Conservation (phyloP, 2,113 vertebrate genomes). For the Smithornis capensis region DNA sequence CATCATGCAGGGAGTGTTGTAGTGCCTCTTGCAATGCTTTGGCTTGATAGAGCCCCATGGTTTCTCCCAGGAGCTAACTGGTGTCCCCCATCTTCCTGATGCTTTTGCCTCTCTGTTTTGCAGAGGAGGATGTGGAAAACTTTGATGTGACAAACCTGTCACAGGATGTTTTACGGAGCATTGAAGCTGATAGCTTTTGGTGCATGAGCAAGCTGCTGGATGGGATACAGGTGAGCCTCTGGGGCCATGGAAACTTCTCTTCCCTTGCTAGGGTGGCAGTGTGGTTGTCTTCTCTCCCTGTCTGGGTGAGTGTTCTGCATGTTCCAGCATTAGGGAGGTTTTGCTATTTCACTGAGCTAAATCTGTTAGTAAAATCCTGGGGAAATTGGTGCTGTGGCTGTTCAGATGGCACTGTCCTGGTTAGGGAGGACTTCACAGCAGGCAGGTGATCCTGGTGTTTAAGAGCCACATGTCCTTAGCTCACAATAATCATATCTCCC, state of each 20-base stretch:
- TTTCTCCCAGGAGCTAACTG: background rate
- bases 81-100: background rate
- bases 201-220: constrained; percentile 99
- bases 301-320: background rate
- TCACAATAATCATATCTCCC: background rate
- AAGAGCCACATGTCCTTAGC: background rate
- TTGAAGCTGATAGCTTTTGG: constrained; percentile 98
- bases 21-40: background rate
- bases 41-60: background rate
- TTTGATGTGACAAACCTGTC: constrained; percentile 90
- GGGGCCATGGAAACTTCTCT: background rate
- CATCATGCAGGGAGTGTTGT: background rate
- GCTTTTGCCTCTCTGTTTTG: constrained; percentile 26
- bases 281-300: background rate
- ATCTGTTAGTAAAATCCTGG: background rate
- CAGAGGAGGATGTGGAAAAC: constrained; percentile 96
- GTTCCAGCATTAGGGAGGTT: background rate
- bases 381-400: background rate
- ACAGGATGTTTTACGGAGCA: constrained; percentile 89
- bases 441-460: background rate
- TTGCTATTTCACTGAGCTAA: background rate
- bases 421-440: background rate
- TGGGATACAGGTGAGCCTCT: constrained; percentile 89
- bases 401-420: background rate
- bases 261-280: background rate